Evolutionary conservation across 2,888 invertebrate genomes (phyloP), one percentile per base, ranked within the genome.

Genomic region (Cosmopolites sordidus): DNA sequence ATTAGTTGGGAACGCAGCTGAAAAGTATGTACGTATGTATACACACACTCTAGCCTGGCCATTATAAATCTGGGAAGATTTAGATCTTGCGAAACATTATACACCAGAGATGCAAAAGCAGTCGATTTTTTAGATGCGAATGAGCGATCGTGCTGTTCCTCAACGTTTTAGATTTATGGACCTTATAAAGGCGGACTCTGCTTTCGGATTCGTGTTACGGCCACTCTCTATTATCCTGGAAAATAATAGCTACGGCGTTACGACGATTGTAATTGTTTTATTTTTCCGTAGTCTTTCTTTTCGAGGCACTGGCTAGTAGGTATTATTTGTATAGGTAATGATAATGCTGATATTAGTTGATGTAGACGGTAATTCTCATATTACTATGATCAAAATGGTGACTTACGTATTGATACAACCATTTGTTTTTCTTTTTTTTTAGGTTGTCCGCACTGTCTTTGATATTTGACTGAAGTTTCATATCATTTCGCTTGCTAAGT

Each of bases 41-140:
- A 50, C 43, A 45, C 40, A 33, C 33, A 12, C n/a, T 9, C 33
- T 44, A 22, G 30, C 44, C 45, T 17, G 42, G 16, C 44, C 51
- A 51, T 38, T 48, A 56, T 52, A 56, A 49, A 52, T 56, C 56
- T 51, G 33, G 8, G 50, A 52, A 52, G 56, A 52, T 56, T 56
- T 43, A 50, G 49, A 52, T 52, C 52, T 56, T 43, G 52, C 49
- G 56, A 56, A 56, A 56, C 52, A 46, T 53, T 56, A 56, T 56
- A 56, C 56, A 56, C 56, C 52, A 52, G 45, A 56, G 56, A 56
- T 56, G 56, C 52, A 53, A 56, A 56, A 52, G 43, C 52, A 56
- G 45, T 56, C 52, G 52, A 50, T 52, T 56, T 56, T 56, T 56
- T 56, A 52, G 56, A 56, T 56, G 56, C 46, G 50, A 27, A 14